Evolutionary conservation across 2,888 invertebrate genomes (phyloP).

Genomic region (Herminia tarsipennalis): DNA sequence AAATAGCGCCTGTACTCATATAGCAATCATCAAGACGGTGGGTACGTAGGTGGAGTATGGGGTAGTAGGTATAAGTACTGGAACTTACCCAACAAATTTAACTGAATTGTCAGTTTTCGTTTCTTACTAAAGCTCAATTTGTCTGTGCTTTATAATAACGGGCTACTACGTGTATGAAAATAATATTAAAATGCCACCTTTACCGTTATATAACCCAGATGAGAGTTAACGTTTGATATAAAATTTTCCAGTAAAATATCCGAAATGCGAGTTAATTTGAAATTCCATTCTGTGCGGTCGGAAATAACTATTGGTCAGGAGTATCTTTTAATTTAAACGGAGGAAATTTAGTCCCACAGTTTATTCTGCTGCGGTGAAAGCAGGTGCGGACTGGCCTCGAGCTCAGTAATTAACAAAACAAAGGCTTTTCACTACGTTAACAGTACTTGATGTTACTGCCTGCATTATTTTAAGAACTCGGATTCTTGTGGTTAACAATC

Average conservation of each 20-base stretch:
- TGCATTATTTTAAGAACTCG: constrained; percentile 65
- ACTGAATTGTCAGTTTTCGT: too few species aligned
- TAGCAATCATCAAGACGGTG: too few species aligned
- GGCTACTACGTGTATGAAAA: too few species aligned
- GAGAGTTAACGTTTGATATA: constrained; percentile 1
- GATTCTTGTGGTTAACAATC: constrained; percentile 54
- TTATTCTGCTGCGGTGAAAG: constrained; percentile 70
- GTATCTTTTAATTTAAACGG: constrained; percentile 72
- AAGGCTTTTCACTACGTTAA: constrained; percentile 72
- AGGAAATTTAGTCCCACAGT: constrained; percentile 69
- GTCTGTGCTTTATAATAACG: too few species aligned
- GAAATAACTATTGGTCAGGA: constrained; percentile 64
- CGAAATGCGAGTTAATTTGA: constrained; percentile 52
- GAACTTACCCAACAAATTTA: too few species aligned
- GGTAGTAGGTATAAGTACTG: too few species aligned
- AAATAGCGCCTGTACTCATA: too few species aligned
- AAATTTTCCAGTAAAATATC: constrained; percentile 40
- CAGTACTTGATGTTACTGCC: constrained; percentile 68
- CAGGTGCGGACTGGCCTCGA: constrained; percentile 70
- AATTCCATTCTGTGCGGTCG: constrained; percentile 47
- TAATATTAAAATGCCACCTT: too few species aligned
- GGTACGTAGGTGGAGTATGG: too few species aligned
- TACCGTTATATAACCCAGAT: neutral
- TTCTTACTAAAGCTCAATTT: too few species aligned
- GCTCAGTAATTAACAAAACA: constrained; percentile 79